phyloP scores from a whole-genome alignment of 2,888 invertebrate genomes.

The Rambutsinella grinnellia region DNA sequence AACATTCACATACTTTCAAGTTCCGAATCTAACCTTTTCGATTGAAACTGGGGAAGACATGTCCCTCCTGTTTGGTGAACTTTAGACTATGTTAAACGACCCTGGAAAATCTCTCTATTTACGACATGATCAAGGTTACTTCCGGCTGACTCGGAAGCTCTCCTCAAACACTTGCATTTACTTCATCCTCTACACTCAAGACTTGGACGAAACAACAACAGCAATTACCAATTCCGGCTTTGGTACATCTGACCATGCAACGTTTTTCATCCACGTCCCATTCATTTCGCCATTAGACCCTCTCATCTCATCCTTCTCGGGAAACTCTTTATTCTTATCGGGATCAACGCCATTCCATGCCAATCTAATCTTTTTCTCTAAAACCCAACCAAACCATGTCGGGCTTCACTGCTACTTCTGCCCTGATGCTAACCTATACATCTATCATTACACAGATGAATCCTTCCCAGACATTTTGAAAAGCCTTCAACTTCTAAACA shows the following conservation, averaged over 20 bases:
- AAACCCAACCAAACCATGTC: neutral
- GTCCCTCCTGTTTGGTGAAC: too few relatives aligned
- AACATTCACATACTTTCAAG: too few relatives aligned
- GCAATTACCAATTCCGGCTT: neutral
- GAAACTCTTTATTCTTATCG: neutral
- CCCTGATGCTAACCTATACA: neutral
- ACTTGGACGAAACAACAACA: neutral
- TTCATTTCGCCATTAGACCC: neutral
- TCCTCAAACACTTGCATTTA: neutral
- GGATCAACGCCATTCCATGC: neutral
- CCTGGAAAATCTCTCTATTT: too few relatives aligned
- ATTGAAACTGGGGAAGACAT: too few relatives aligned
- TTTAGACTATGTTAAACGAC: too few relatives aligned
- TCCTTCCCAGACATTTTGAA: too few relatives aligned
- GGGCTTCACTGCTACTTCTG: neutral
- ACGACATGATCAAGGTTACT: neutral
- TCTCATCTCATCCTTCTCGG: too few relatives aligned
- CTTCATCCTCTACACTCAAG: neutral
- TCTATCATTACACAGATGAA: too few relatives aligned
- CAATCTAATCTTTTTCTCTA: neutral
- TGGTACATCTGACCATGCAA: neutral
- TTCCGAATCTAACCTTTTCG: too few relatives aligned
- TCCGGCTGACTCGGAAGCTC: neutral
- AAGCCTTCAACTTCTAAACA: too few relatives aligned
- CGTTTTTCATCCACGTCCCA: neutral